Base-by-base conservation (phyloP, 2,113 vertebrate genomes). In the Lophotis ruficrista region DNA sequence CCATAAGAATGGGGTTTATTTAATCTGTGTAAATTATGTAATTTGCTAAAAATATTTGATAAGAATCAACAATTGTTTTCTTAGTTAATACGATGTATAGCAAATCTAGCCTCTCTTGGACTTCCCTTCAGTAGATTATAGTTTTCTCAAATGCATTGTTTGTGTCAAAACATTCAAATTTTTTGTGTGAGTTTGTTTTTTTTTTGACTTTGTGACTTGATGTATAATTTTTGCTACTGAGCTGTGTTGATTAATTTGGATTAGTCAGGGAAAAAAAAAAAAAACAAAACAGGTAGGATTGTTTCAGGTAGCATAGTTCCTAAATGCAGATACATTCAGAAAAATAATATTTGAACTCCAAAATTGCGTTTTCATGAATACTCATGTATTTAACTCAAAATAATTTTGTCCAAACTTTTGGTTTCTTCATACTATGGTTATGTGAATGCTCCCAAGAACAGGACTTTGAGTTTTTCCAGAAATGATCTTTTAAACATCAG, bases 371-470 rank as follows among this genome's bases (percentile, higher is more conserved):
- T 87, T 77, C 9, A 14, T 70, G 13, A 73, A 35, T 77, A 41
- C 10, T 88, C 3, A 8, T 15, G 6, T 35, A n/a, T 65, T 53
- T 64, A 57, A 58, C 16, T 84, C 30, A 19, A 88, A 85, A 66
- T 19, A 33, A 1, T 81, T 86, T 83, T 43, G 38, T 70, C 60
- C n/a, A 48, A 9, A 41, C 11, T 35, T 53, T 41, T 73, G 33
- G 2, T 85, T 94, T 90, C 33, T 83, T n/a, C 25, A 20, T 81
- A 60, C 14, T 51, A 12, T 80, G 85, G 79, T 92, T 87, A 64
- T 92, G 88, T 89, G 90, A 93, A 83, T 88, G 68, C 84, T 95
- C 92, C 94, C 61, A 70, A 83, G 64, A 92, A 37, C 25, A 57
- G 30, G 35, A 50, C 57, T 18, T 66, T 22, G n/a, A 30, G 9